Evolutionary conservation across 2,797 vertebrate genomes (phyloP), one percentile per base, ranked within the genome.

Genomic region (Pangasius djambal): DNA sequence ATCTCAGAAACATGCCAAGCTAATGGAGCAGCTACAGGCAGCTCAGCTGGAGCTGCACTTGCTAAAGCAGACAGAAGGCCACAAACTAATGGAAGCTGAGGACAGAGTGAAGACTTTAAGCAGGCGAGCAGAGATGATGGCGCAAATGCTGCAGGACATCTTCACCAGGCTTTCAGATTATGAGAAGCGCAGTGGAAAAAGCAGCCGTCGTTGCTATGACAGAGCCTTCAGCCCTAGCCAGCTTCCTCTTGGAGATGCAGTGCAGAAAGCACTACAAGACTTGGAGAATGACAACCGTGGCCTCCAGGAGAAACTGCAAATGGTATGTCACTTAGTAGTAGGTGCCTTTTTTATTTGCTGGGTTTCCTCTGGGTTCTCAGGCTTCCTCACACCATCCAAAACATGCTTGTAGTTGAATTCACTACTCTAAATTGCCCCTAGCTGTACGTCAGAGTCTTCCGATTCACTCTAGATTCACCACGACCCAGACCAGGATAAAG

Each of bases 11-110:
- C 95, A 96, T 22, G 93, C 95, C 34, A 93, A 94, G 55, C 92
- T 95, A 86, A 95, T 96, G 94, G 94, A 90, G 90, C 94, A 96
- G 91, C 94, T 97, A 77, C 94, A 97, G 89, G 91, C 50, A 81
- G 93, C 92, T 67, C 7, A 95, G 89, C 89, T 90, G 61, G 96
- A 97, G 87, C 94, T 97, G 74, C 95, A 97, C 92, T 93, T 93
- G 86, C 94, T 96, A 88, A 96, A 93, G 90, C 93, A 93, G 69
- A 93, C 94, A 4, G 94, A 94, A 37, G 95, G 96, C 16, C 91
- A 95, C 87, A 95, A 95, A 93, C 92, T 96, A 88, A 95, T 93
- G 89, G 96, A 97, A 65, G 94, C 95, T 4, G 94, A 93, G 28
- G 86, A 93, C 10, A 95, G 96, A 85, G 91, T 92, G 0, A 90